A percentile compares a stretch with the other conserved stretches of the same genome.
phyloP scores from a whole-genome alignment of 2,888 invertebrate species.

The Sericinus montela region DNA sequence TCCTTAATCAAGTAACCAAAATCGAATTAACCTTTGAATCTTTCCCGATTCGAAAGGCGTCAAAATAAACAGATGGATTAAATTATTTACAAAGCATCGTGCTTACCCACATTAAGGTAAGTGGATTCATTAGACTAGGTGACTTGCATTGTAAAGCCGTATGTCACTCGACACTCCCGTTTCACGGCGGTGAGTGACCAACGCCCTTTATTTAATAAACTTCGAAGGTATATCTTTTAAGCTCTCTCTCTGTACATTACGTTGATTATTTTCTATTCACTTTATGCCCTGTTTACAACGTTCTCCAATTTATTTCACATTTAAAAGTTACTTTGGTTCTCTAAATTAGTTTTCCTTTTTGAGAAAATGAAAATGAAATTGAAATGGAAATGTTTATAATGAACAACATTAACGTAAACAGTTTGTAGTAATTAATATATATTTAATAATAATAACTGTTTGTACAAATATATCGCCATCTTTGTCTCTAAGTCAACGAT shows the following conservation, averaged over 20 bases:
- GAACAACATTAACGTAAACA: too few species aligned
- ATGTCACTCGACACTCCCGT: constrained; percentile 51
- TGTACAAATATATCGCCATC: too few species aligned
- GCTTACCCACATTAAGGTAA: constrained; percentile 42
- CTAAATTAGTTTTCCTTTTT: neutral
- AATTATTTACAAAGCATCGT: constrained; percentile 51
- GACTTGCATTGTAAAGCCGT: constrained; percentile 57
- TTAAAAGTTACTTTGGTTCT: constrained; percentile 21
- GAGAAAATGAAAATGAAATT: neutral
- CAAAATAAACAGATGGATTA: constrained; percentile 58
- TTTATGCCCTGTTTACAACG: constrained; percentile 40
- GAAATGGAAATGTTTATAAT: neutral
- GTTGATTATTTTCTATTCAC: constrained; percentile 58
- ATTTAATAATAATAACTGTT: too few species aligned
- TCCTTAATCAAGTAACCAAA: constrained; percentile 23
- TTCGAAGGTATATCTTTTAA: constrained; percentile 37
- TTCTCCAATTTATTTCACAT: constrained; percentile 34
- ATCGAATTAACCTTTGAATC: constrained; percentile 36
- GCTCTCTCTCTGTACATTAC: constrained; percentile 59
- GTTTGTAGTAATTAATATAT: too few species aligned
- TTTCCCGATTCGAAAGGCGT: constrained; percentile 49
- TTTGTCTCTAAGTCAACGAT: too few species aligned
- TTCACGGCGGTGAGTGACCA: constrained; percentile 25
- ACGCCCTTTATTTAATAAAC: constrained; percentile 43
- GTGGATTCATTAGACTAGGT: constrained; percentile 67